Conservation (phyloP, 2,113 vertebrate genomes). For the Falcunculus frontatus region DNA sequence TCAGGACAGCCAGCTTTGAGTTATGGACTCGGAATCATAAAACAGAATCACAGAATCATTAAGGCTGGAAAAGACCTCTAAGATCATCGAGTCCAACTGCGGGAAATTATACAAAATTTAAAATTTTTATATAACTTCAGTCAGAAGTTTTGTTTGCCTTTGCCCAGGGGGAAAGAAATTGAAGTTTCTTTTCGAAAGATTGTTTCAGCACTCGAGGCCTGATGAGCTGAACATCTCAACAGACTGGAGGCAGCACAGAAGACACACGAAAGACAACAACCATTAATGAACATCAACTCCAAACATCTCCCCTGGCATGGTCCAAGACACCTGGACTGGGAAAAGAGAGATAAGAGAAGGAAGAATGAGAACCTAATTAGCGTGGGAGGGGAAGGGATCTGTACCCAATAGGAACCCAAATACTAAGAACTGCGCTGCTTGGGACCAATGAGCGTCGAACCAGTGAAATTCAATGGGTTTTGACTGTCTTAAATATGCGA, state of each 20-base stretch:
- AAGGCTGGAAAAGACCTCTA: neutral
- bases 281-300: neutral
- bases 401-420: neutral
- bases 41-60: neutral
- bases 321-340: neutral
- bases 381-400: fast-evolving
- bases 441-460: neutral
- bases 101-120: neutral
- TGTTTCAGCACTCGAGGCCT: neutral
- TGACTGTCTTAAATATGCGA: too few species aligned
- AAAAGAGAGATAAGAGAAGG: neutral
- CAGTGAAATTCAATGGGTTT: neutral
- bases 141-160: neutral
- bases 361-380: neutral
- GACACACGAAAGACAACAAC: neutral
- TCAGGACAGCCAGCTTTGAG: neutral
- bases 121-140: neutral
- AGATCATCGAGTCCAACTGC: neutral
- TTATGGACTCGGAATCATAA: neutral
- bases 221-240: neutral
- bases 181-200: neutral
- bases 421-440: neutral
- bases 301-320: neutral
- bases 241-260: neutral
- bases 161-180: neutral